Conservation (phyloP, 53 echinoderm and acorn worm species). For the Antedon mediterranea region DNA sequence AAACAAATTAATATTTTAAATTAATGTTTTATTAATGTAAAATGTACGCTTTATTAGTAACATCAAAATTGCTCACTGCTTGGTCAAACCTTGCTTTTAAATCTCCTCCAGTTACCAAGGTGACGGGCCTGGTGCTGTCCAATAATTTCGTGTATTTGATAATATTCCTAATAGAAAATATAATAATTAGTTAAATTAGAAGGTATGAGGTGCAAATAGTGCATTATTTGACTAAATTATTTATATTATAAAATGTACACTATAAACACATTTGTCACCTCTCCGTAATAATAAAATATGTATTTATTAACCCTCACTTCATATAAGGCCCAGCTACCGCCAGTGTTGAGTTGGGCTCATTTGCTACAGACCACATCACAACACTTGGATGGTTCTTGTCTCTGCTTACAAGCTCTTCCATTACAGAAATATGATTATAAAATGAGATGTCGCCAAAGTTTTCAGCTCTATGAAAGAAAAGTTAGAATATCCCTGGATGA, state of each 20-base stretch:
- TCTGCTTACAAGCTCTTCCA: constrained; percentile 72
- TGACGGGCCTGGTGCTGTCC: constrained; percentile 70
- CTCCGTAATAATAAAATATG: too few species aligned
- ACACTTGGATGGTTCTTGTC: constrained; percentile 90
- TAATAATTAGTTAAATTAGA: too few species aligned
- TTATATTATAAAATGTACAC: too few species aligned
- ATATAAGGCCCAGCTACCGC: constrained; percentile 48
- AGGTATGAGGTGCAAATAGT: too few species aligned
- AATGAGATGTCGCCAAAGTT: constrained; percentile 44
- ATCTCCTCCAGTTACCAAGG: constrained; percentile 40
- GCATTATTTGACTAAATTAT: too few species aligned
- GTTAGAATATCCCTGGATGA: too few species aligned
- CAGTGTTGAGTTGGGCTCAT: constrained; percentile 50
- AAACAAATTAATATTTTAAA: too few species aligned
- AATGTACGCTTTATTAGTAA: too few species aligned
- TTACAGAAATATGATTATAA: constrained; percentile 60
- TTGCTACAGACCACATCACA: constrained; percentile 98
- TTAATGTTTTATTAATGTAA: too few species aligned
- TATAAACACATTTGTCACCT: too few species aligned
- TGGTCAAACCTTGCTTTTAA: not conserved
- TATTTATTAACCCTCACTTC: constrained; percentile 44
- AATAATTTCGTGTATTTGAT: constrained; percentile 44
- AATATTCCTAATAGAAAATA: constrained; percentile 44
- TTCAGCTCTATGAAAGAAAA: constrained; percentile 14
- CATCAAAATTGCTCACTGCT: not conserved